Evolutionary conservation across 2,888 invertebrate species (phyloP).

Genomic region (Mechanitis mazaeus): DNA sequence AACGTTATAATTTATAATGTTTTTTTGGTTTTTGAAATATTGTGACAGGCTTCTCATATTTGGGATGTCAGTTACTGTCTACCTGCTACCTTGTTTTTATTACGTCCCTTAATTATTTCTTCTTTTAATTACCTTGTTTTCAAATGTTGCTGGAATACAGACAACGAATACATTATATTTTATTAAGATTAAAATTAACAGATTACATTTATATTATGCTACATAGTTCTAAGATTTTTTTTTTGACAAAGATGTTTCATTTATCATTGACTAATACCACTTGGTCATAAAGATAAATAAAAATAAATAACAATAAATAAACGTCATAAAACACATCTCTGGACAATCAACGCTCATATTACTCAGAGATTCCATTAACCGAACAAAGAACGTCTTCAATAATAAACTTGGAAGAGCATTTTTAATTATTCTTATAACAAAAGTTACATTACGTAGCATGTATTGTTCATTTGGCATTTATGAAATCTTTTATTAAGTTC

Average conservation of each 20-base stretch:
- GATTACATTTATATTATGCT: no score
- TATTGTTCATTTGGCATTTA: neutral
- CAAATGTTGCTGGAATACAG: neutral
- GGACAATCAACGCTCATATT: slow-evolving; percentile 10
- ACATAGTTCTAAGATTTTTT: no score
- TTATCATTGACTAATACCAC: no score
- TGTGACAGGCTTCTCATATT: slow-evolving; percentile 18
- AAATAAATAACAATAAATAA: no score
- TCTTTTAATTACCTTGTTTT: slow-evolving; percentile 12
- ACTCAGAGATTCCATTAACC: slow-evolving; percentile 22
- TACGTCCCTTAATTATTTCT: slow-evolving; percentile 13
- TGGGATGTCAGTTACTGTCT: slow-evolving; percentile 13
- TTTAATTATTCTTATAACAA: slow-evolving; percentile 13
- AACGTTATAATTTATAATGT: slow-evolving; percentile 45
- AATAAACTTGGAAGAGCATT: slow-evolving; percentile 11
- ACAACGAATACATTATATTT: no score
- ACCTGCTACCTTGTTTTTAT: slow-evolving; percentile 8
- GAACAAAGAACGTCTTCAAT: slow-evolving; percentile 18
- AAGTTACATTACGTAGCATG: neutral
- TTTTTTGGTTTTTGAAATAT: slow-evolving; percentile 19
- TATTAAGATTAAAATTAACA: no score
- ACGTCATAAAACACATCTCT: neutral
- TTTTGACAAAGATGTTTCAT: no score
- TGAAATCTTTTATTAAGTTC: neutral
- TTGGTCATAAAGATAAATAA: no score